A percentile compares a stretch with the other conserved stretches of the same genome.
Evolutionary conservation across 2,888 invertebrate species (phyloP).

Genomic region (Dexiosoma caninum): DNA sequence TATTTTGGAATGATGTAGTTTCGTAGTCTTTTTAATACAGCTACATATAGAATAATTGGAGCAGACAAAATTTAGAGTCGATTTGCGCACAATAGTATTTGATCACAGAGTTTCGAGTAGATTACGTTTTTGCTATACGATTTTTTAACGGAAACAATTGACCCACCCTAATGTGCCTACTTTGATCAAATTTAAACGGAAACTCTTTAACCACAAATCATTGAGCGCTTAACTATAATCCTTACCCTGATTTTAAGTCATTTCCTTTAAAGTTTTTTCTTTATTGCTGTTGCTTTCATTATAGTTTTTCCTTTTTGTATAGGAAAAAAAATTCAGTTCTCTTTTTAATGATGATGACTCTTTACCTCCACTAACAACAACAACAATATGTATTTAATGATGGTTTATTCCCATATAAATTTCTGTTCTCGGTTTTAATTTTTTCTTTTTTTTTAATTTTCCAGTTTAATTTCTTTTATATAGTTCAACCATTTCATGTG

Average conservation of each 20-base stretch:
- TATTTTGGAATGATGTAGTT: no score
- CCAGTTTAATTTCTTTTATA: slow-evolving; percentile 26
- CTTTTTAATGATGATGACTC: slow-evolving; percentile 62
- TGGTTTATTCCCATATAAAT: slow-evolving; percentile 39
- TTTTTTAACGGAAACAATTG: no score
- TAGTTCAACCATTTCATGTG: not conserved
- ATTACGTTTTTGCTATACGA: no score
- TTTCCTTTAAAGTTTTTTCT: slow-evolving; percentile 38
- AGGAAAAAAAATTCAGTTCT: not conserved
- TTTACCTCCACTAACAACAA: slow-evolving; percentile 52
- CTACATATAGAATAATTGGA: no score
- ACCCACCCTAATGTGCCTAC: not conserved
- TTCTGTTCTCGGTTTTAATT: slow-evolving; percentile 16
- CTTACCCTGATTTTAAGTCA: slow-evolving; percentile 59
- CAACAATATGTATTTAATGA: slow-evolving; percentile 55
- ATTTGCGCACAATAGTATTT: no score
- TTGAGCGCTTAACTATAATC: slow-evolving; percentile 44
- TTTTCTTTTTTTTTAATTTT: slow-evolving; percentile 20
- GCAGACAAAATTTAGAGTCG: no score
- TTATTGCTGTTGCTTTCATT: slow-evolving; percentile 45
- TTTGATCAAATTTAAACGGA: slow-evolving; percentile 32
- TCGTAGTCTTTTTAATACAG: no score
- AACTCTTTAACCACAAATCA: slow-evolving; percentile 40
- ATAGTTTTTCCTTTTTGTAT: slow-evolving; percentile 49
- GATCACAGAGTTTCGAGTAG: no score